Evolutionary conservation across 2,888 invertebrate genomes (phyloP).

Genomic region (Lepas anatifera): DNA sequence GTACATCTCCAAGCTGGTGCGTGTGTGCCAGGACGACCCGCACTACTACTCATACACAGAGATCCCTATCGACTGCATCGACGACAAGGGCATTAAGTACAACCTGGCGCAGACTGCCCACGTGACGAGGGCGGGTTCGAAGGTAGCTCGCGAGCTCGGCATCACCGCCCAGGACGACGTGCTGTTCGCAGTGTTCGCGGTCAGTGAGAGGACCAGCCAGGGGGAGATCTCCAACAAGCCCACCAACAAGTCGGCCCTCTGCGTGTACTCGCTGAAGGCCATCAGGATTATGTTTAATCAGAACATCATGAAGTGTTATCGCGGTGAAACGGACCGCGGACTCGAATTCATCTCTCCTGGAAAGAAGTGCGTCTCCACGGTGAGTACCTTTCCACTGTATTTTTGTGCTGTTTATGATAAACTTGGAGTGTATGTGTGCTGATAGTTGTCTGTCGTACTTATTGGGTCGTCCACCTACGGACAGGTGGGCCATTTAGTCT

Average conservation of each 20-base stretch:
- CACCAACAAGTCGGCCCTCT: slow-evolving; percentile 61
- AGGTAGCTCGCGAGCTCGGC: slow-evolving; percentile 75
- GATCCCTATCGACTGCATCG: slow-evolving; percentile 84
- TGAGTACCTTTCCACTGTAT: too few relatives aligned
- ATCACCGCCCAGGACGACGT: slow-evolving; percentile 91
- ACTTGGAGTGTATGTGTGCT: too few relatives aligned
- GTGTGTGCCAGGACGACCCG: slow-evolving; percentile 90
- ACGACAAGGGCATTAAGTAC: slow-evolving; percentile 47
- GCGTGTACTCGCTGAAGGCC: slow-evolving; percentile 84
- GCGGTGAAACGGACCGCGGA: slow-evolving; percentile 74
- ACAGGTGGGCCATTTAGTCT: too few relatives aligned
- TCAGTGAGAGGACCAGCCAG: slow-evolving; percentile 46
- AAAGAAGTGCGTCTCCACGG: slow-evolving; percentile 73
- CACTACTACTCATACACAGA: slow-evolving; percentile 97
- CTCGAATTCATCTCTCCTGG: slow-evolving; percentile 88
- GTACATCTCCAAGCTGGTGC: slow-evolving; percentile 81
- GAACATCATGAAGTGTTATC: slow-evolving; percentile 92
- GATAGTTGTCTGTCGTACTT: too few relatives aligned
- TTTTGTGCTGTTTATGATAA: too few relatives aligned
- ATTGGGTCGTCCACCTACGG: too few relatives aligned
- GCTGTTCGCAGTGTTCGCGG: slow-evolving; percentile 85
- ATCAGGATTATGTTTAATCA: slow-evolving; percentile 88
- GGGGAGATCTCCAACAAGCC: slow-evolving; percentile 34
- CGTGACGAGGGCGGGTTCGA: slow-evolving; percentile 81
- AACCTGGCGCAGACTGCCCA: slow-evolving; percentile 90